Percentiles rank a stretch among this genome's conserved stretches.
These are phyloP conservation scores for Drosophila koepferae DNA, from an alignment of 2,888 invertebrate genomes.

Conservation along the genomic window DNA sequence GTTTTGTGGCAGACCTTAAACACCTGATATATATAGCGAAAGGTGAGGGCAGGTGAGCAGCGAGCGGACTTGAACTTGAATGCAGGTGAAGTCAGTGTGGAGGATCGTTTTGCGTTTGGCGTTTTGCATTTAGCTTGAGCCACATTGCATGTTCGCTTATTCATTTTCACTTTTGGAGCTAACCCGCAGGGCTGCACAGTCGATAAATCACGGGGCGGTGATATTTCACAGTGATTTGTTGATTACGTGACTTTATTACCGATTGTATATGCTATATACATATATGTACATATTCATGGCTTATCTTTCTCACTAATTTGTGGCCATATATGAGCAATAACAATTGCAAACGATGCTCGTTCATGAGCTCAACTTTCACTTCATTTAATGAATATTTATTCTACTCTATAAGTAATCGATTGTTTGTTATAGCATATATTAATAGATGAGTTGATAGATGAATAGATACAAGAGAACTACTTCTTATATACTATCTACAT, in stretches of 20 bases:
- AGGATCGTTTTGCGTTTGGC: conserved; percentile 38
- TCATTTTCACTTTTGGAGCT: conserved; percentile 69
- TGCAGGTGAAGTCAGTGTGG: conserved; percentile 68
- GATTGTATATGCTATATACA: conserved; percentile 12
- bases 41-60: background rate
- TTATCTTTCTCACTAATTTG: conserved; percentile 17
- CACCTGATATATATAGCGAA: conserved; percentile 72
- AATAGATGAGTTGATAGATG: background rate
- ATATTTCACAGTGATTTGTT: conserved; percentile 62
- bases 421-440: too few relatives aligned
- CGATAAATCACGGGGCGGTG: conserved; percentile 46
- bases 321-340: background rate
- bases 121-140: conserved; percentile 14
- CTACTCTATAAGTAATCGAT: background rate
- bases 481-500: too few relatives aligned
- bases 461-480: background rate
- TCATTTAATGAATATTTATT: conserved; percentile 4
- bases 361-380: conserved; percentile 5
- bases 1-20: conserved; percentile 73
- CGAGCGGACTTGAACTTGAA: conserved; percentile 8
- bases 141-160: conserved; percentile 38
- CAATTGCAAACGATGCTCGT: background rate
- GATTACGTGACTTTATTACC: conserved; percentile 62
- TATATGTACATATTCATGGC: background rate
- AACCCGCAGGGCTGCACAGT: conserved; percentile 50